Evolutionary conservation across 30 jellyfish, hydroid and myxozoan species (phyloP).

Genomic region (Phacellophora camtschatica): DNA sequence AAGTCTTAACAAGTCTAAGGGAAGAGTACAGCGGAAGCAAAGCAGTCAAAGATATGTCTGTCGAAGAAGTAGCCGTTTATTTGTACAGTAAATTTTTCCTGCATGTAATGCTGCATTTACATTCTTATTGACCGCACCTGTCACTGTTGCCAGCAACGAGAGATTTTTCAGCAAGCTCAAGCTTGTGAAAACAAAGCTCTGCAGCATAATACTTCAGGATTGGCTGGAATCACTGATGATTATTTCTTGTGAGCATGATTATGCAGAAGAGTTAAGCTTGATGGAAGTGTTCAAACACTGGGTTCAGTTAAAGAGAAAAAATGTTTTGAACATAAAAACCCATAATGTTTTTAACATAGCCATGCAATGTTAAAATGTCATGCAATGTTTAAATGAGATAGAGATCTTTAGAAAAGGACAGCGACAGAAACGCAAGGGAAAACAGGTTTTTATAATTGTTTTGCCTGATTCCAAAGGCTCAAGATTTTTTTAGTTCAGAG

Average conservation of each 20-base stretch:
- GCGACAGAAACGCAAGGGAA: too few species aligned
- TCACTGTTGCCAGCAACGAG: neutral
- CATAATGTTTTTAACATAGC: too few species aligned
- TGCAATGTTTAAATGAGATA: too few species aligned
- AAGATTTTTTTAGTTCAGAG: too few species aligned
- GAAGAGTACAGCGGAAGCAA: neutral
- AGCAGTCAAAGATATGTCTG: neutral
- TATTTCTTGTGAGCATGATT: conserved; percentile 13
- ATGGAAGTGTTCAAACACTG: too few species aligned
- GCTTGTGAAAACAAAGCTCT: conserved; percentile 4
- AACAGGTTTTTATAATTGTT: too few species aligned
- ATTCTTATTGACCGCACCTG: neutral
- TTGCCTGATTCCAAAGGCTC: too few species aligned
- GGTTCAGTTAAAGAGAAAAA: too few species aligned
- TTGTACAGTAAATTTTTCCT: neutral
- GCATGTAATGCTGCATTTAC: neutral
- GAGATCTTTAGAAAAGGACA: too few species aligned
- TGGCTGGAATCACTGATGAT: conserved; percentile 1
- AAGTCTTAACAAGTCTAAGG: neutral
- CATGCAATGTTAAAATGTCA: too few species aligned
- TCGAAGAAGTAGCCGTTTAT: neutral
- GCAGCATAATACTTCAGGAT: conserved; percentile 17
- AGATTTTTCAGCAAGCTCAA: neutral
- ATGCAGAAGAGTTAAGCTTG: too few species aligned
- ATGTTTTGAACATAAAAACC: too few species aligned